Percentiles rank a stretch among this genome's conserved stretches.
These are phyloP conservation scores for Lamellibrachia luymesi DNA, from an alignment of 1,140 invertebrate species.

Conservation along the genomic window DNA sequence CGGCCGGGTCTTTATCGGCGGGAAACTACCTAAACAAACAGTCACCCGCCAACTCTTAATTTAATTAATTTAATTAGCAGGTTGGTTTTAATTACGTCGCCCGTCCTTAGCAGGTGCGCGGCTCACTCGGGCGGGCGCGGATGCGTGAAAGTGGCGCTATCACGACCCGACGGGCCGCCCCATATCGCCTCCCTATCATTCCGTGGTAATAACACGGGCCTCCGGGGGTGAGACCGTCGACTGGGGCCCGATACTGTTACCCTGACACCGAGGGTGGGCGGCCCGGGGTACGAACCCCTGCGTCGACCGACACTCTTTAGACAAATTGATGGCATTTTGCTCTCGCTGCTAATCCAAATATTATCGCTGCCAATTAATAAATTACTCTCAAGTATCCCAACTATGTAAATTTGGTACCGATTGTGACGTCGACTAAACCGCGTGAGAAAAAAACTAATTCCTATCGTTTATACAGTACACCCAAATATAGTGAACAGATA, in stretches of 20 bases:
- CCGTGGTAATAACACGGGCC: background rate
- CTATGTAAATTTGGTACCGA: background rate
- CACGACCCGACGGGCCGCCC: background rate
- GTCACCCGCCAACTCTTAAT: background rate
- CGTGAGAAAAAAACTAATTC: background rate
- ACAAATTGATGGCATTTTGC: conserved; percentile 1
- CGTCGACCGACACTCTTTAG: background rate
- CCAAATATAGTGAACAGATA: no score
- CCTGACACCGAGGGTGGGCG: background rate
- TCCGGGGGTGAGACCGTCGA: background rate
- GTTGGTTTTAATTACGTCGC: background rate
- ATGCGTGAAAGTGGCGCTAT: background rate
- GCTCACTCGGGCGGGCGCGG: no score
- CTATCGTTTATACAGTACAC: no score
- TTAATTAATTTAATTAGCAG: conserved; percentile 6
- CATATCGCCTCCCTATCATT: background rate
- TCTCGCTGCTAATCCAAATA: background rate
- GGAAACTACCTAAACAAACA: conserved; percentile 5
- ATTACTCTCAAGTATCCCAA: conserved; percentile 1
- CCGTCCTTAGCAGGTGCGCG: background rate
- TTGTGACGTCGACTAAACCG: background rate
- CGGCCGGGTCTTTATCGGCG: background rate
- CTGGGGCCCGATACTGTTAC: background rate
- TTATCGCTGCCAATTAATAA: conserved; percentile 5
- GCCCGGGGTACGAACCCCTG: background rate